These are phyloP conservation scores for Drosophila sucinea DNA, from an alignment of 1,140 invertebrate species.

Conservation along the genomic window DNA sequence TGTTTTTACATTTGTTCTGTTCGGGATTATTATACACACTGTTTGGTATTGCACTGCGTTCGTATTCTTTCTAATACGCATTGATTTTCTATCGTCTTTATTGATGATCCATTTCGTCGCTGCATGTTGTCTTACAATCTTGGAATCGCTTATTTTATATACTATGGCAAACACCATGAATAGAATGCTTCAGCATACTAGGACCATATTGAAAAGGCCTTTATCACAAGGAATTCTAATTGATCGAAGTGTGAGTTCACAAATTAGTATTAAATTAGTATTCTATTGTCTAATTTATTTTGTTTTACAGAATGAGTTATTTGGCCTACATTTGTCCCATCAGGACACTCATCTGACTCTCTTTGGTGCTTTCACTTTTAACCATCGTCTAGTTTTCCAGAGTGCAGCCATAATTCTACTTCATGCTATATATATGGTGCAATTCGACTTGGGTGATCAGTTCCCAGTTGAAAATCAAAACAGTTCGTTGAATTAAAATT, in stretches of 20 bases:
- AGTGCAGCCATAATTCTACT: slow-evolving; percentile 21
- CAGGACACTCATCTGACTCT: slow-evolving; percentile 33
- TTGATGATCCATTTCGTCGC: not conserved
- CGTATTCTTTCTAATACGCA: too few species aligned
- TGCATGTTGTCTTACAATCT: not conserved
- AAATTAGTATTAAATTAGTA: too few species aligned
- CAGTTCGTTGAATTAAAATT: too few species aligned
- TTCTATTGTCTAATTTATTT: not conserved
- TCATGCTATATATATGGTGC: slow-evolving; percentile 6
- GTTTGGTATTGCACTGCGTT: too few species aligned
- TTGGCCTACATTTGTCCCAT: not conserved
- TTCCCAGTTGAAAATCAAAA: too few species aligned
- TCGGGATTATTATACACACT: too few species aligned
- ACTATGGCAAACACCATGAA: not conserved
- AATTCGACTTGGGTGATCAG: too few species aligned
- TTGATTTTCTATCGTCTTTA: too few species aligned
- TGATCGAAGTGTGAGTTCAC: slow-evolving; percentile 44
- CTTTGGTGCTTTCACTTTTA: slow-evolving; percentile 35
- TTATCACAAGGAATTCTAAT: not conserved
- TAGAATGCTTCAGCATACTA: not conserved
- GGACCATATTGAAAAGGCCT: not conserved
- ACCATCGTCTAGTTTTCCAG: slow-evolving; percentile 21
- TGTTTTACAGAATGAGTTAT: slow-evolving; percentile 34
- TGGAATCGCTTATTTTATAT: slow-evolving; percentile 1
- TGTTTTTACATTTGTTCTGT: too few species aligned